phyloP scores from a whole-genome alignment of 2,888 invertebrate genomes.

The Lithophane semibrunnea region DNA sequence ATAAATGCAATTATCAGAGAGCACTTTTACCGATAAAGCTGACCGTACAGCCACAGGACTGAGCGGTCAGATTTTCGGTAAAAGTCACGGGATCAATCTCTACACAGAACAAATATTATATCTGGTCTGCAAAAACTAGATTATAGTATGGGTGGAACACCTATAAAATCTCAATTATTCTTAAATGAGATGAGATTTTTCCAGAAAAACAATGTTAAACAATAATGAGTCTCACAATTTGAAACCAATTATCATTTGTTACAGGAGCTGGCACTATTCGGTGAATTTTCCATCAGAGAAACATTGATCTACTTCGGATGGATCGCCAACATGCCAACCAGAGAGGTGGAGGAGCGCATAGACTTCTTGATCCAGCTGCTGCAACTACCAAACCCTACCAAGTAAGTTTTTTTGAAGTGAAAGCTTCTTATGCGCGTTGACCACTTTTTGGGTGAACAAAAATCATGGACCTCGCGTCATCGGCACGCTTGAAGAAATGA shows the following conservation, averaged over 20 bases:
- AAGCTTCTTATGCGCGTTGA: no score
- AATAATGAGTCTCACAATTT: background rate
- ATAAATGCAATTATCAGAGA: background rate
- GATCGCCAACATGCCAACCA: conserved; percentile 93
- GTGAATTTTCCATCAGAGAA: conserved; percentile 94
- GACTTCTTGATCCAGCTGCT: conserved; percentile 93
- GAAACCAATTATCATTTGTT: conserved; percentile 57
- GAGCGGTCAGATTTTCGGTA: background rate
- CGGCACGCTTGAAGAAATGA: no score
- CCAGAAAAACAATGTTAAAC: no score
- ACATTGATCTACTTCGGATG: conserved; percentile 96
- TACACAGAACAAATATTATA: background rate
- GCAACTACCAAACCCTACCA: conserved; percentile 88
- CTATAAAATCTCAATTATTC: no score
- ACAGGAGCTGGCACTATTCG: conserved; percentile 94
- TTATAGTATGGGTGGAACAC: background rate
- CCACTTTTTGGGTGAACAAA: no score
- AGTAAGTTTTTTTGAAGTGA: conserved; percentile 72
- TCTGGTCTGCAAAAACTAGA: background rate
- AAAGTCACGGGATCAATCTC: background rate
- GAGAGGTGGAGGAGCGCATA: conserved; percentile 92
- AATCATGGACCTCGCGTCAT: no score
- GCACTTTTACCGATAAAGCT: background rate
- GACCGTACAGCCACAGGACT: background rate
- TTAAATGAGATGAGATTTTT: no score